Evolutionary conservation across 1,140 invertebrate species (phyloP).

Genomic region (Drosophila albomicans): DNA sequence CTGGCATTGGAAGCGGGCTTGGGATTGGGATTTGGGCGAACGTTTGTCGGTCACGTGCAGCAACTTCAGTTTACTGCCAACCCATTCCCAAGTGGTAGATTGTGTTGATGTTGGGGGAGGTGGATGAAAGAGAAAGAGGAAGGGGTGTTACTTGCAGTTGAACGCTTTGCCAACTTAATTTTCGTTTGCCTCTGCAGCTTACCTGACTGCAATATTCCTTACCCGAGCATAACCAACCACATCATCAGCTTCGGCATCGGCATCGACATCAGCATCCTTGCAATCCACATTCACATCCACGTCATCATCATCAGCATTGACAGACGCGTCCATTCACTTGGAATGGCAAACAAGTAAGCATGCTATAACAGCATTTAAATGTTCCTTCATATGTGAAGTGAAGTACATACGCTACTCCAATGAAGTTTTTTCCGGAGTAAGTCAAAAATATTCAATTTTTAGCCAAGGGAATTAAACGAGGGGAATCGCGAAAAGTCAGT

Average conservation of each 20-base stretch:
- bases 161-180: slow-evolving; percentile 71
- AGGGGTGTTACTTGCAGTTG: slow-evolving; percentile 50
- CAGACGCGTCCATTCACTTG: slow-evolving; percentile 69
- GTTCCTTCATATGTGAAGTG: slow-evolving; percentile 1
- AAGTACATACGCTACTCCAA: not conserved
- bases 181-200: slow-evolving; percentile 59
- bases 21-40: slow-evolving; percentile 34
- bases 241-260: slow-evolving; percentile 44
- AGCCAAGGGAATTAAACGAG: too few species aligned
- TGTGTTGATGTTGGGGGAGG: not conserved
- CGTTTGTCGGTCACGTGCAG: slow-evolving; percentile 78
- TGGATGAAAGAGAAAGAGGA: not conserved
- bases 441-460: not conserved
- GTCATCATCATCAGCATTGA: slow-evolving; percentile 39
- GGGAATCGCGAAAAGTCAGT: too few species aligned
- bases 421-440: not conserved
- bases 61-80: slow-evolving; percentile 69
- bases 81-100: not conserved
- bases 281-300: slow-evolving; percentile 16
- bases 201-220: slow-evolving; percentile 50
- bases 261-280: not conserved
- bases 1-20: not conserved
- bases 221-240: slow-evolving; percentile 9
- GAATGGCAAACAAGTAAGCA: slow-evolving; percentile 53
- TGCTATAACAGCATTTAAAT: slow-evolving; percentile 45